Percentiles rank a stretch among this genome's conserved stretches.
Evolutionary conservation across 2,113 vertebrate species (phyloP).

Genomic region (Mesembrinibis cayennensis): DNA sequence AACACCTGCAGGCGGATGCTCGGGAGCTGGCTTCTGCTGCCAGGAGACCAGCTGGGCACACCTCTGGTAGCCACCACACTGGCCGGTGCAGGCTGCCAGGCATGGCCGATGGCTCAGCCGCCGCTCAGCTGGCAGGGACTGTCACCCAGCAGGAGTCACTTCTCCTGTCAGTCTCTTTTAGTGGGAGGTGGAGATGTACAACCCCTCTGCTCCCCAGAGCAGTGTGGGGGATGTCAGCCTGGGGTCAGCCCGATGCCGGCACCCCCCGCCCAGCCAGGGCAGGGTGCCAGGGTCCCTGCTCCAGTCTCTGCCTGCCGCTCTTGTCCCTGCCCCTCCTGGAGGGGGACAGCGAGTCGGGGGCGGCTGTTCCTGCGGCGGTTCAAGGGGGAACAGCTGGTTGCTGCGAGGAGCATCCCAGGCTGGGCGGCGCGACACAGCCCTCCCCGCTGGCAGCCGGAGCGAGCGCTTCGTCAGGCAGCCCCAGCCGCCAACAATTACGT

Average conservation of each 20-base stretch:
- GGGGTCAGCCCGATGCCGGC: neutral
- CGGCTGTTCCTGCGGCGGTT: neutral
- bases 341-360: fast-evolving
- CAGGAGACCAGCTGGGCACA: neutral
- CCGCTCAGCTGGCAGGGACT: neutral
- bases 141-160: neutral
- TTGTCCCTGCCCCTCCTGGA: neutral
- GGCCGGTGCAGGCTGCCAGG: neutral
- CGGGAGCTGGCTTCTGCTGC: neutral
- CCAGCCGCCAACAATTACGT: slow-evolving; percentile 70
- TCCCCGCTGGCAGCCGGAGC: slow-evolving; percentile 45
- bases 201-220: neutral
- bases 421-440: neutral
- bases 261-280: neutral
- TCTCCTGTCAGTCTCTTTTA: neutral
- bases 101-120: fast-evolving
- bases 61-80: neutral
- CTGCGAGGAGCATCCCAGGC: neutral
- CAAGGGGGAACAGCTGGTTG: slow-evolving; percentile 22
- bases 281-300: neutral
- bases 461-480: slow-evolving; percentile 61
- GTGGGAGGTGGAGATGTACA: neutral
- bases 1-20: neutral
- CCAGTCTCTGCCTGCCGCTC: neutral
- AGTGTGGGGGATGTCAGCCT: fast-evolving